A percentile compares a stretch with the other conserved stretches of the same genome.
Evolutionary conservation across 1,140 invertebrate genomes (phyloP).

Genomic region (Scaptomyza graminum): DNA sequence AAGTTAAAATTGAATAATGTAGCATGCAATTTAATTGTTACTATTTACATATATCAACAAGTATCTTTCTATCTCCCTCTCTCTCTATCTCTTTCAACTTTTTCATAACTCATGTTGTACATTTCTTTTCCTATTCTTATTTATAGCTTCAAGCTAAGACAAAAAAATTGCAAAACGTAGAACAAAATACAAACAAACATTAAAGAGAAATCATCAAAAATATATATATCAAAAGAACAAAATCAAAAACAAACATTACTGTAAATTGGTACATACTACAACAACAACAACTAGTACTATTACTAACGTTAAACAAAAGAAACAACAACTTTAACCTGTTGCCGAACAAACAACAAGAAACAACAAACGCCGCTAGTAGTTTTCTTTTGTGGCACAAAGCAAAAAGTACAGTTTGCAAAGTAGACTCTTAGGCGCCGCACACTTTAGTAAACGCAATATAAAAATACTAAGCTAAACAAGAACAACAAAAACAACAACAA

Average conservation of each 20-base stretch:
- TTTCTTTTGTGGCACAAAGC: slow-evolving; percentile 69
- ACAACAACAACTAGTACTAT: slow-evolving; percentile 23
- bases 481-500: slow-evolving; percentile 41
- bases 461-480: slow-evolving; percentile 20
- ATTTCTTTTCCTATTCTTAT: slow-evolving; percentile 73
- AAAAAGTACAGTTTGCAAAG: slow-evolving; percentile 68
- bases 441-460: slow-evolving; percentile 38
- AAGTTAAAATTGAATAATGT: background rate
- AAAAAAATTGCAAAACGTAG: slow-evolving; percentile 56
- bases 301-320: slow-evolving; percentile 37
- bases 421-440: slow-evolving; percentile 75
- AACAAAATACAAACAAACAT: slow-evolving; percentile 42
- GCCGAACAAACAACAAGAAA: slow-evolving; percentile 40
- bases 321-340: slow-evolving; percentile 41
- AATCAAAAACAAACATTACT: slow-evolving; percentile 59
- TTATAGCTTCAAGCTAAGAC: slow-evolving; percentile 75
- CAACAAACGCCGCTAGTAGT: slow-evolving; percentile 68
- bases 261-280: slow-evolving; percentile 68
- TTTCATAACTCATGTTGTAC: slow-evolving; percentile 74
- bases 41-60: background rate
- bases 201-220: slow-evolving; percentile 23
- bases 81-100: slow-evolving; percentile 17
- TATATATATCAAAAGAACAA: slow-evolving; percentile 34
- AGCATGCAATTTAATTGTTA: background rate
- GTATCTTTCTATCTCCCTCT: slow-evolving; percentile 17